A percentile compares a stretch with the other conserved stretches of the same genome.
These are phyloP conservation scores for Chlorodrepanis virens DNA, from an alignment of 2,113 vertebrate genomes.

Conservation along the genomic window DNA sequence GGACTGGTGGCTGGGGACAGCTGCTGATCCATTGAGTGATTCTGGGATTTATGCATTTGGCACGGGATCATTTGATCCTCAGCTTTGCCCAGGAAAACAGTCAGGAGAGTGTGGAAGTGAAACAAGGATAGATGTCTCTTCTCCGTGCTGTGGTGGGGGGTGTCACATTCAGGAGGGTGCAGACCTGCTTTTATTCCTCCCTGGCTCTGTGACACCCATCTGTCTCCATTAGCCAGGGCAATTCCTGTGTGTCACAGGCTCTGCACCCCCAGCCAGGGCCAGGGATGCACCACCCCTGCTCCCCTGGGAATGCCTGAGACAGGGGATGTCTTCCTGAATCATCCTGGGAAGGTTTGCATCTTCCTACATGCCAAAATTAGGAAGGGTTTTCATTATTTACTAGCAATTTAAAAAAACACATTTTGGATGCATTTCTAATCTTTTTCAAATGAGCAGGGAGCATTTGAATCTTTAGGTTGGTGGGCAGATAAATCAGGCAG, in stretches of 20 bases:
- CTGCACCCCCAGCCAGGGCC: not conserved
- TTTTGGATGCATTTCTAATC: not conserved
- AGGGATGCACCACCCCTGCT: not conserved
- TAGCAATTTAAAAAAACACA: not conserved
- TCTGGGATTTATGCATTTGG: not conserved
- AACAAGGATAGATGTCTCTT: not conserved
- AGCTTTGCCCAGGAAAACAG: not conserved
- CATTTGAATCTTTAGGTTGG: not conserved
- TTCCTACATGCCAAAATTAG: not conserved
- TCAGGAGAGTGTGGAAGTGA: not conserved
- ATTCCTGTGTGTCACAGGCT: not conserved
- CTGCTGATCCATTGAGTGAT: not conserved
- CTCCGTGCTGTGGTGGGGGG: rapidly evolving
- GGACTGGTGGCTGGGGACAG: not conserved
- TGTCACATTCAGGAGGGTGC: conserved; percentile 3
- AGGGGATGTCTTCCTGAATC: not conserved
- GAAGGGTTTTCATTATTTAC: not conserved
- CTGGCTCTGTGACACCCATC: not conserved
- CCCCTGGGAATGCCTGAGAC: not conserved
- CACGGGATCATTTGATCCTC: conserved; percentile 4
- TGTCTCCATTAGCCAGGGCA: not conserved
- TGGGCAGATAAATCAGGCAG: not conserved
- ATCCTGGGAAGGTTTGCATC: not conserved
- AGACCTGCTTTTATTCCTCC: conserved; percentile 3
- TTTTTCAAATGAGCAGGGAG: not conserved